Percentiles rank a stretch among this genome's conserved stretches.
Conservation (phyloP, 2,113 vertebrate species). For the Ahaetulla prasina region DNA sequence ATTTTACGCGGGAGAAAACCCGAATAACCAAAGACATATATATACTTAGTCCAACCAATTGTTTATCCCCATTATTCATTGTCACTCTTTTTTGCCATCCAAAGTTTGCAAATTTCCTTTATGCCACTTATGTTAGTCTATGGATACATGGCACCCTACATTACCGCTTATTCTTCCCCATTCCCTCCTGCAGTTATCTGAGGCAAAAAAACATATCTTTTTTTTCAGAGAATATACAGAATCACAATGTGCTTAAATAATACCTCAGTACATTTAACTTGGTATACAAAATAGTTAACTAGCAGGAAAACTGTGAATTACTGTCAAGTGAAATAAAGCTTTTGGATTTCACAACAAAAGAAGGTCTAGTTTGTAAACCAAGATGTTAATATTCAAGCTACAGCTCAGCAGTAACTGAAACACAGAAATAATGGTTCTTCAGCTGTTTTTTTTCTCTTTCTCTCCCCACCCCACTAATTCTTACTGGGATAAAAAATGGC, state of each 20-base stretch:
- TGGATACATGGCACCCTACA: not conserved
- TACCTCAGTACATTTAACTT: conserved; percentile 53
- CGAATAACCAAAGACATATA: too few species aligned
- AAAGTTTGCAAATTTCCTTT: conserved; percentile 46
- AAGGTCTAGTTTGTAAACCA: conserved; percentile 26
- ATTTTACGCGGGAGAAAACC: too few species aligned
- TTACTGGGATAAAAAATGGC: not conserved
- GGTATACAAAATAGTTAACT: conserved; percentile 54
- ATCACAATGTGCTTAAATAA: conserved; percentile 14
- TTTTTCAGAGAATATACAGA: conserved; percentile 32
- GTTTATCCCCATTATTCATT: conserved; percentile 8
- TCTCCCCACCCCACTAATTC: not conserved
- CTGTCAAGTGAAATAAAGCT: conserved; percentile 44
- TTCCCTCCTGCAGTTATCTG: conserved; percentile 30
- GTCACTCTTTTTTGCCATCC: conserved; percentile 44
- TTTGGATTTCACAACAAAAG: conserved; percentile 31
- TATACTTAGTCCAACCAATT: not conserved
- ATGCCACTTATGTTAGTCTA: conserved; percentile 8
- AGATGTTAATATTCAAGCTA: conserved; percentile 29
- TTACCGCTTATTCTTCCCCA: conserved; percentile 19
- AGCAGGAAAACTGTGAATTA: conserved; percentile 42
- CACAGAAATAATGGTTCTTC: conserved; percentile 15
- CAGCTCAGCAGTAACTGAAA: not conserved
- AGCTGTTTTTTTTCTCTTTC: not conserved
- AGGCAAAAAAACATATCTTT: conserved; percentile 49